Percentiles rank a stretch among this genome's conserved stretches.
Conservation (phyloP, 1,140 invertebrate species). For the Tenebrio molitor region DNA sequence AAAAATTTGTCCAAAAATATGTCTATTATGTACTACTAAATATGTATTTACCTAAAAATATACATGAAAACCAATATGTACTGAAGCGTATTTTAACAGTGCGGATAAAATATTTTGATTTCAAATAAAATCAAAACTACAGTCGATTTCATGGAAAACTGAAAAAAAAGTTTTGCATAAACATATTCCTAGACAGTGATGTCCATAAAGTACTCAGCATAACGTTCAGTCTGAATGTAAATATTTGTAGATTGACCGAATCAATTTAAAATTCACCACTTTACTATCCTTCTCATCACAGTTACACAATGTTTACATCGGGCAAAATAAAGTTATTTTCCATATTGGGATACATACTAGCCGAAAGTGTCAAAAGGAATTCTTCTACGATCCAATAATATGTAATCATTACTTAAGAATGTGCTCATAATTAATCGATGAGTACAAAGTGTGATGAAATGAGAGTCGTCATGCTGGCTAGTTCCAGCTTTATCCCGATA, state of each 20-base stretch:
- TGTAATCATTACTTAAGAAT: constrained; percentile 30
- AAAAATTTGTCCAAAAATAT: no score
- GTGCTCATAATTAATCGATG: constrained; percentile 21
- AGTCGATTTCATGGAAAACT: no score
- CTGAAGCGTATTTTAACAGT: no score
- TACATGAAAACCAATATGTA: no score
- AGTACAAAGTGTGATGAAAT: constrained; percentile 37
- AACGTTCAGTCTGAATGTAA: background rate
- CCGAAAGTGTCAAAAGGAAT: no score
- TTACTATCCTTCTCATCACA: background rate
- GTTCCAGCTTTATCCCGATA: constrained; percentile 14
- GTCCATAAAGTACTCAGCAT: background rate
- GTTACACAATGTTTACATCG: background rate
- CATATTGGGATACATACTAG: background rate
- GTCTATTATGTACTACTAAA: no score
- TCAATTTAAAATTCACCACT: constrained; percentile 10
- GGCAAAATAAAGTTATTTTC: constrained; percentile 3
- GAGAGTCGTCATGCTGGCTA: constrained; percentile 26
- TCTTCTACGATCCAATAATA: background rate
- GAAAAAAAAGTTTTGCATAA: constrained; percentile 4
- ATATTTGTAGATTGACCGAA: constrained; percentile 3
- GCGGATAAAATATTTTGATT: no score
- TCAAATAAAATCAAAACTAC: no score
- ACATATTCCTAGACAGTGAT: background rate
- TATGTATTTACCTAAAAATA: no score